Conservation (phyloP, 2,113 vertebrate genomes). For the Toxotes jaculatrix region DNA sequence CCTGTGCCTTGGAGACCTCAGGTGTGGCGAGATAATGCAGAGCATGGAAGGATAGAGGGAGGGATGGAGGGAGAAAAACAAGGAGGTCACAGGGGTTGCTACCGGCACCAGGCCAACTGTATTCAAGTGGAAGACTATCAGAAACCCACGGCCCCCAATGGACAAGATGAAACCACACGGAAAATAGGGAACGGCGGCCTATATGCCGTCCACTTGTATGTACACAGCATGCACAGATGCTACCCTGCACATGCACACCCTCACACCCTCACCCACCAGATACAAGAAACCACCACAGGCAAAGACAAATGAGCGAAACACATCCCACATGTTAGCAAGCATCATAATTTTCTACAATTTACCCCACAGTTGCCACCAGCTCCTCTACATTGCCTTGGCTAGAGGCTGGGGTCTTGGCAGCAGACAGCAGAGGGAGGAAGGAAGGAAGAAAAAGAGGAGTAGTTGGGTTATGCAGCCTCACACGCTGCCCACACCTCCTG, state of each 20-base stretch:
- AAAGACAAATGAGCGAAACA: conserved; percentile 56
- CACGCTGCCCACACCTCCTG: conserved; percentile 19
- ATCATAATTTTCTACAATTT: neutral
- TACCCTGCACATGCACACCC: conserved; percentile 34
- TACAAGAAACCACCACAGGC: conserved; percentile 39
- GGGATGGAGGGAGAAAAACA: conserved; percentile 19
- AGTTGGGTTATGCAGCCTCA: conserved; percentile 24
- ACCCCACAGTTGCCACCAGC: conserved; percentile 36
- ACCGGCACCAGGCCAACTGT: conserved; percentile 58
- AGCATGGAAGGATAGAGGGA: neutral
- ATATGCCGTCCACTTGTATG: conserved; percentile 45
- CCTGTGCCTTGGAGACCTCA: conserved; percentile 53
- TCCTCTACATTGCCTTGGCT: conserved; percentile 20
- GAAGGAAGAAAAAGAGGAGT: conserved; percentile 15
- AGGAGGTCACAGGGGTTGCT: conserved; percentile 49
- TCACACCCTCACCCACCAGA: conserved; percentile 49
- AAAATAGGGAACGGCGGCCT: conserved; percentile 58
- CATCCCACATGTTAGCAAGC: conserved; percentile 57
- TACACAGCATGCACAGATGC: conserved; percentile 66
- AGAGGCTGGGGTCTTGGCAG: conserved; percentile 33
- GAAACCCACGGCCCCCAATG: conserved; percentile 27
- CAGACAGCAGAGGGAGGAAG: conserved; percentile 15
- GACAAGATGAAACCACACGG: conserved; percentile 57
- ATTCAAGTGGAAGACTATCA: conserved; percentile 64
- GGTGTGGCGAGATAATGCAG: conserved; percentile 56